Base-by-base conservation (phyloP, 2,797 vertebrate species). In the Bovichtus variegatus region DNA sequence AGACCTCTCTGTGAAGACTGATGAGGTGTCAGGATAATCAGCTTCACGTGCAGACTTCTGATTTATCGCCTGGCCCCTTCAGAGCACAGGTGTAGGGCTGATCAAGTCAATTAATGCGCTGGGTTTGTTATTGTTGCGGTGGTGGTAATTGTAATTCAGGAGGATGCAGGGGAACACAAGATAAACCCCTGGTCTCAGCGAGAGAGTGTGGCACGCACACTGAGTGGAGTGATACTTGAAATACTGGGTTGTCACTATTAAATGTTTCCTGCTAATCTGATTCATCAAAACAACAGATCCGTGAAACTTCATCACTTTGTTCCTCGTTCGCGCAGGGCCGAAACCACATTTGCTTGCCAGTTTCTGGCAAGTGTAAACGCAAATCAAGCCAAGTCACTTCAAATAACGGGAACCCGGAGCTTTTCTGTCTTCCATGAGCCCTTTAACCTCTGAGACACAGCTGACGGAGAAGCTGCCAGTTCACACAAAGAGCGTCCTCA, bases 21-120 rank as follows among this genome's bases (percentile, higher is more conserved):
- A 96, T 95, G 95, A 94, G 89, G 93, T 93, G 94, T 94, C 94
- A 86, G 93, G 92, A 89, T 94, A 95, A 95, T 96, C 93, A 95
- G 94, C 94, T 93, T 96, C 94, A 95, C 91, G 93, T 89, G 92
- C 94, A 91, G 80, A 93, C 55, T 8, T 46, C 93, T 96, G 96
- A 97, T 97, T 96, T 96, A 97, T 96, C 87, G 84, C 74, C 77
- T 87, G 94, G 91, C 80, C 94, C 93, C 93, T 91, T 93, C 92
- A 93, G 95, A 95, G 94, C 93, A 91, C 93, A 94, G 96, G 92
- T 95, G 95, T 96, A 72, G 94, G 93, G 92, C 92, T 95, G 95
- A 96, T 96, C 93, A 93, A 95, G 93, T 95, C n/a, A 96, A 96
- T 96, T 95, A 95, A 94, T 91, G 95, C 93, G 18, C 19, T 13